Base-by-base conservation (phyloP, 2,797 vertebrate genomes). In the Notamacropus eugenii region DNA sequence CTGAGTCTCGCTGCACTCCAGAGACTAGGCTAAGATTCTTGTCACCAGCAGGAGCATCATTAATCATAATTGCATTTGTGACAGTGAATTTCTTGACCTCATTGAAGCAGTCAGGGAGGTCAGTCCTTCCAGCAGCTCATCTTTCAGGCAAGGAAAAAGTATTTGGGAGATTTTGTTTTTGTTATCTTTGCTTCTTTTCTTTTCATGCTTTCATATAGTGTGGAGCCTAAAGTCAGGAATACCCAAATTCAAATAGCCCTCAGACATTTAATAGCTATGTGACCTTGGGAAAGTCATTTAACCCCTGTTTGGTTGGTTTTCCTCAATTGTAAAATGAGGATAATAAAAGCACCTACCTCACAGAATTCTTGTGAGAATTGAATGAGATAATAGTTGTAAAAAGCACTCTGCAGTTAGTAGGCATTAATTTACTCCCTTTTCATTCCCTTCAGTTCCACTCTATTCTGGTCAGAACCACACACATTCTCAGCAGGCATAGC, bases 61-160 rank as follows among this genome's bases (percentile, higher is more conserved):
- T 98, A 98, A 98, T 98, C 98, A 98, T 97, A 98, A 96, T 96
- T 96, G 97, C 95, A 97, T 96, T 96, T 97, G 97, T 98, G 97
- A 98, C 97, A 98, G 97, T 92, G 96, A 97, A 97, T 98, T 98
- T 97, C 97, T 98, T 98, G 98, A 98, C 98, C 98, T 98, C 97
- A 97, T 96, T 97, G 98, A 96, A 97, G 97, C 92, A 97, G 96
- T 92, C 97, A 98, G 62, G 19, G 97, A 98, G 98, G 98, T 98
- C 97, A 98, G 97, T 29, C 91, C 95, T 94, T 98, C 95, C 96
- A 98, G 97, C 93, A 97, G 97, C 96, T 98, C 97, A 97, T 97
- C 96, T 98, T 98, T 95, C 95, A 97, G 98, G 97, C 94, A 96
- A 96, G 96, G 95, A 96, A 98, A 97, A 98, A 97, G 96, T 96